Conservation (phyloP, 2,113 vertebrate genomes). For the Albula goreensis region DNA sequence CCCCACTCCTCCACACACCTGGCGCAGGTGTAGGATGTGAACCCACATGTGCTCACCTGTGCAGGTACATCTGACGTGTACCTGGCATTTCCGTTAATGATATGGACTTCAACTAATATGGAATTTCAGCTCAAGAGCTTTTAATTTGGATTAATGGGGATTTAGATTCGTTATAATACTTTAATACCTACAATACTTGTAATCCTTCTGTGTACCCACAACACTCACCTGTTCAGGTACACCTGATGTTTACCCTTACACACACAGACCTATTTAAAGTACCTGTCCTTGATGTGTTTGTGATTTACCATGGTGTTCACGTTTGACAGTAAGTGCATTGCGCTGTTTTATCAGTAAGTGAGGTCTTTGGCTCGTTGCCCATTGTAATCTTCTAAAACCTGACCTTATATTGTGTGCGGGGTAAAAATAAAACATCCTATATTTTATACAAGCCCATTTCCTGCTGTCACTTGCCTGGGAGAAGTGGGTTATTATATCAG, state of each 20-base stretch:
- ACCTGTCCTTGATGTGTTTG: neutral
- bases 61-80: neutral
- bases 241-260: no score
- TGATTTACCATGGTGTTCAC: neutral
- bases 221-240: no score
- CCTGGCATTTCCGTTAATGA: no score
- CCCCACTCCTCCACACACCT: slow-evolving; percentile 29
- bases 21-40: neutral
- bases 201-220: no score
- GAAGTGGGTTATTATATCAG: neutral
- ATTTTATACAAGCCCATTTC: neutral
- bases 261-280: no score
- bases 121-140: no score
- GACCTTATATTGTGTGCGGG: neutral
- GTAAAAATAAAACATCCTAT: neutral
- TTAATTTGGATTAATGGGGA: no score
- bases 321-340: neutral
- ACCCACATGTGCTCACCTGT: no score
- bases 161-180: no score
- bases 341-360: neutral
- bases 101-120: no score
- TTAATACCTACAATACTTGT: no score
- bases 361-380: neutral
- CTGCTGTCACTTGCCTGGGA: neutral
- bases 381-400: neutral